A percentile compares a stretch with the other conserved stretches of the same genome.
Conservation (phyloP, 2,888 invertebrate species). For the Nebria brevicollis region DNA sequence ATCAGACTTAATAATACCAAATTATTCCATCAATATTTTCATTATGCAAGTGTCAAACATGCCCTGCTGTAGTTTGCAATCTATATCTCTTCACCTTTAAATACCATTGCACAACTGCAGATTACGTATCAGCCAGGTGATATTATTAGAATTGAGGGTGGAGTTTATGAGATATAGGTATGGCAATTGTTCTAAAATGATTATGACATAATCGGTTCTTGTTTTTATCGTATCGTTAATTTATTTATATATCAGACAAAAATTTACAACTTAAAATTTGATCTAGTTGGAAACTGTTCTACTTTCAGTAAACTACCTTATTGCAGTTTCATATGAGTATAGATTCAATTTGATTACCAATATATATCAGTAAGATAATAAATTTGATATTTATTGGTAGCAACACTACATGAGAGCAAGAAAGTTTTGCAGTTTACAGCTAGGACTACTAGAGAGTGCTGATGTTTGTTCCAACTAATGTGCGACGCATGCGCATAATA, state of each 20-base stretch:
- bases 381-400: too few relatives aligned
- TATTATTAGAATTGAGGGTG: background rate
- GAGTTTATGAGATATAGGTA: background rate
- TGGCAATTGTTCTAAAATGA: background rate
- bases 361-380: too few relatives aligned
- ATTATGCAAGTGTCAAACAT: background rate
- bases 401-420: too few relatives aligned
- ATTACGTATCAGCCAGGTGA: background rate
- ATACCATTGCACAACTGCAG: background rate
- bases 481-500: too few relatives aligned
- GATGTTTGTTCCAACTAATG: too few relatives aligned
- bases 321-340: too few relatives aligned
- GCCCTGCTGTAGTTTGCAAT: slow-evolving; percentile 1
- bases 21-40: background rate
- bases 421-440: too few relatives aligned
- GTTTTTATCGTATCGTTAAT: background rate
- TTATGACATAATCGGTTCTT: background rate
- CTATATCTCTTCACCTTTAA: slow-evolving; percentile 1
- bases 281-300: background rate
- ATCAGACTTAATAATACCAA: background rate
- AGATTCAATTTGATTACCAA: too few relatives aligned
- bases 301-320: too few relatives aligned
- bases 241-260: background rate
- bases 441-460: too few relatives aligned
- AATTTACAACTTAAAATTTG: background rate